Base-by-base conservation (phyloP, 1,140 invertebrate genomes). In the Diachasmimorpha longicaudata region DNA sequence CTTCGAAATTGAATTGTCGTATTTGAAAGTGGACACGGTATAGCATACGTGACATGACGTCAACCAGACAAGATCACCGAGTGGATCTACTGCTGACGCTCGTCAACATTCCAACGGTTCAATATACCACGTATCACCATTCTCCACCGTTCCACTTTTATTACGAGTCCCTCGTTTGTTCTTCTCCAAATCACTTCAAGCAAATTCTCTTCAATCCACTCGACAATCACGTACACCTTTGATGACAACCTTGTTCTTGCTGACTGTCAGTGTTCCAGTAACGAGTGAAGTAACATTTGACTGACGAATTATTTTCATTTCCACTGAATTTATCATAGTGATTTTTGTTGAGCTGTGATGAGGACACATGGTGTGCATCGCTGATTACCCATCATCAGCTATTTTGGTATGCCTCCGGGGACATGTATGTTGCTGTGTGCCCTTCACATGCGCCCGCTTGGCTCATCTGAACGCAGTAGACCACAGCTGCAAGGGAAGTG, bases 301-400 rank as follows among this genome's bases (percentile, higher is more conserved):
- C 39, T 68, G 66, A 68, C 39, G 25, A 5, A 68, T 39, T 10
- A 37, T 68, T 68, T 68, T 42, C 66, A 68, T 19, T n/a, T 13
- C n/a, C 31, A 19, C 19, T 9, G 1, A 4, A 36, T 68, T 72
- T 71, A 55, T 72, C 52, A 9, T 52, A 66, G 74, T 70, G 23
- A 31, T 77, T 72, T 67, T 72, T 69, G 42, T 58, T 58, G 9
- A 8, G 14, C 23, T 39, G 36, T 19, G 37, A 70, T 70, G 21
- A 39, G 46, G 8, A 39, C 52, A 42, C 55, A 70, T 75, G 69
- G 46, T 73, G 21, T n/a, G 36, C 66, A 37, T 11, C 25, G 10
- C 63, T 44, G 44, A 70, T 75, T 72, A 76, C 52, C 68, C 39
- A 74, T 67, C 72, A 74, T 75, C 73, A 70, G 23, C 74, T 68